Conservation (phyloP, 2,888 invertebrate genomes). For the Rhopalosiphum nymphaeae region DNA sequence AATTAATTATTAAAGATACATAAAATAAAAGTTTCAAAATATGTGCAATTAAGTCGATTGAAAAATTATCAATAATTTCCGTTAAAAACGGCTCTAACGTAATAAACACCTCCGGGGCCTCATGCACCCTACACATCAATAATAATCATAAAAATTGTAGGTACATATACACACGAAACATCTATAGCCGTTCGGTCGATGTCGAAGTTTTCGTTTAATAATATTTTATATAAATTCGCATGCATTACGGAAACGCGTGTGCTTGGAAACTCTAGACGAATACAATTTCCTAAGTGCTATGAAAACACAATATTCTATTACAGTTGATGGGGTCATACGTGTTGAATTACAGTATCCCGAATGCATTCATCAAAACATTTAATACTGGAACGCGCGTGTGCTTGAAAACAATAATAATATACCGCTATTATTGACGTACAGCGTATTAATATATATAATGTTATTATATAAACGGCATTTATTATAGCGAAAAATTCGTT, state of each 20-base stretch:
- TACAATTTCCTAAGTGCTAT: slow-evolving; percentile 46
- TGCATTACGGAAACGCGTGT: not conserved
- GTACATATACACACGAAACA: not conserved
- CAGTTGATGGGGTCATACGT: slow-evolving; percentile 33
- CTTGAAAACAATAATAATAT: not conserved
- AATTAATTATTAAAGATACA: not conserved
- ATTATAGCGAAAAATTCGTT: not conserved
- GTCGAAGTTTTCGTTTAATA: slow-evolving; percentile 19
- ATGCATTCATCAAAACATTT: slow-evolving; percentile 44
- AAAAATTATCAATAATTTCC: not conserved
- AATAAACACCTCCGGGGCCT: not conserved
- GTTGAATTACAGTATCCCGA: slow-evolving; percentile 26
- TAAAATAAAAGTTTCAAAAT: not conserved
- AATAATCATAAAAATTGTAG: not conserved
- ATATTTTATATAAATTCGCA: slow-evolving; percentile 26
- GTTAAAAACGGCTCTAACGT: not conserved
- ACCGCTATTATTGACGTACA: not conserved
- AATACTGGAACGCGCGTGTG: not conserved
- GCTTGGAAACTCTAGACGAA: slow-evolving; percentile 17
- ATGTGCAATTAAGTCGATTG: not conserved
- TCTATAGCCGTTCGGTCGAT: not conserved
- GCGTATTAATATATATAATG: not conserved
- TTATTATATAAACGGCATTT: not conserved
- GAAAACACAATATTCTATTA: slow-evolving; percentile 52
- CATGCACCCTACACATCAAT: not conserved